Evolutionary conservation across 37 sponge, comb jelly and placozoan species (phyloP), one percentile per base, ranked within the genome.

Genomic region (Aphrocallistes beatrix): DNA sequence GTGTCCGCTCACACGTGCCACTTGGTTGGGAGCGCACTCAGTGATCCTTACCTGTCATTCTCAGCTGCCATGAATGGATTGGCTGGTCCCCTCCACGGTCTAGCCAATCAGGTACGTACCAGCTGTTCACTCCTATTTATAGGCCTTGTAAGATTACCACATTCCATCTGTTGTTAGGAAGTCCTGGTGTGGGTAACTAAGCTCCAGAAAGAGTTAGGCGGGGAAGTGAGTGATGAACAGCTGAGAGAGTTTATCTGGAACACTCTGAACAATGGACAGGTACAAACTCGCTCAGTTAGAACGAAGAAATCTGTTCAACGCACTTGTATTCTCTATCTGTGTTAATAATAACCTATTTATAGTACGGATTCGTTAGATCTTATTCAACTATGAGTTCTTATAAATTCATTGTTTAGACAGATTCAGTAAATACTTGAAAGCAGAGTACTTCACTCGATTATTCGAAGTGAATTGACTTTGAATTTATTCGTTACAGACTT

Each of bases 21-120:
- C 51, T 89, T 97, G 6, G 94, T 97, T 23, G 99, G 94, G 69
- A 87, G 88, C 36, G 99, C 99, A 36, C 91, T 97, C 83, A 92
- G 92, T n/a, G 99, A 97, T 69, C 95, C 99, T 23, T 97, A 97
- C 84, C 92, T 97, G 37, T 95, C 94, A 21, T 97, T 97, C 51
- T 92, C 95, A 50, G 99, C 94, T 36, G 91, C 88, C 9, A 97
- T 97, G 99, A 93, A 93, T 86, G 99, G 99, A 9, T 88, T 97
- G 42, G 95, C 99, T 38, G 75, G 99, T 30, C 99, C 99, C 13
- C 92, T 97, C 0, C 99, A 97, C 81, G 99, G 99, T 10, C 90
- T 97, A 39, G 94, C 91, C 38, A 91, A 94, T 69, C 94, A 93
- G 85, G 90, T 88, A 36, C 21, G 75, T 13, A 13, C 25, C n/a